These are phyloP conservation scores for Xanthorhoe spadicearia DNA, from an alignment of 2,888 invertebrate species.

Conservation along the genomic window DNA sequence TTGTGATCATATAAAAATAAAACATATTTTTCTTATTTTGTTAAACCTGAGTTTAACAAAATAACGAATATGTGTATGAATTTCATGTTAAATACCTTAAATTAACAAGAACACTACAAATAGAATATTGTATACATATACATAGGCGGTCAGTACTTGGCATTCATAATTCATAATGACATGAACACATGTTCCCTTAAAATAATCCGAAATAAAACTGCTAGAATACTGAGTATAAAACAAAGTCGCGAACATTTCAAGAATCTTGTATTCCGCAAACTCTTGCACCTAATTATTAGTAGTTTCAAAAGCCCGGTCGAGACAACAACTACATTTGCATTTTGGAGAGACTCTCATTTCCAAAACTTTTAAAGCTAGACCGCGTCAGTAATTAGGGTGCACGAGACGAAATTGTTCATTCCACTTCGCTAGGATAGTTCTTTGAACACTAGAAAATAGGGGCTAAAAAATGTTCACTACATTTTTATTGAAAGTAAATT, in stretches of 20 bases:
- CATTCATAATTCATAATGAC: no score
- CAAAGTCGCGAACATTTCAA: not conserved
- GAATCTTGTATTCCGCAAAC: slow-evolving; percentile 13
- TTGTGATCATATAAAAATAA: no score
- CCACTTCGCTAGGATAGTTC: slow-evolving; percentile 36
- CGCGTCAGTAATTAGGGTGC: slow-evolving; percentile 47
- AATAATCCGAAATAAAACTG: not conserved
- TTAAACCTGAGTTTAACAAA: no score
- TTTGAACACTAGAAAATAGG: slow-evolving; percentile 39
- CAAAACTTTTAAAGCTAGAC: slow-evolving; percentile 47
- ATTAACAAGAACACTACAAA: no score
- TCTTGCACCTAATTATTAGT: slow-evolving; percentile 33
- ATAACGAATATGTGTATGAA: no score
- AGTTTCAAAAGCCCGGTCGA: slow-evolving; percentile 45
- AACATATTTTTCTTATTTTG: no score
- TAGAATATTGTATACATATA: no score
- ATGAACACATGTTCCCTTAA: no score
- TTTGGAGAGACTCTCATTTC: slow-evolving; percentile 48
- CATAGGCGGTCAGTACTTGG: no score
- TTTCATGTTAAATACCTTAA: no score
- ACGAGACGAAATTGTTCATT: slow-evolving; percentile 42
- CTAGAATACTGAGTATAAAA: slow-evolving; percentile 7
- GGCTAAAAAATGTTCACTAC: not conserved
- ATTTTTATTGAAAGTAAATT: not conserved
- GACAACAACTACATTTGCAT: slow-evolving; percentile 44